Conservation (phyloP, 2,113 vertebrate genomes). For the Blennius ocellaris region DNA sequence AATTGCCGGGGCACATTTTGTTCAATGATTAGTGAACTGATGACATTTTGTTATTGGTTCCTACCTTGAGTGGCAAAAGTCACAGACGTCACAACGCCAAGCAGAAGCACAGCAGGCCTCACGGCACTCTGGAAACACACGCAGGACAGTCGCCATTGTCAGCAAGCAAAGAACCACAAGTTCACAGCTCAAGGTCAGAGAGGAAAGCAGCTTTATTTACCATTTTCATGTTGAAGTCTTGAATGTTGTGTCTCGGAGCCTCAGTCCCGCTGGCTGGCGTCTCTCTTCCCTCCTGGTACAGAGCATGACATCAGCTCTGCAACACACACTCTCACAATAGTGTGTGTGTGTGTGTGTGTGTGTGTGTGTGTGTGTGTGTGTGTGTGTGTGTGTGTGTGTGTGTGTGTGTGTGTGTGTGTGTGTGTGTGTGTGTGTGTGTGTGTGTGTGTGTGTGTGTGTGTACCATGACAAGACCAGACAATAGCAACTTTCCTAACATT, state of each 20-base stretch:
- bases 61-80: slow-evolving; percentile 68
- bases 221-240: slow-evolving; percentile 56
- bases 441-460: slow-evolving; percentile 4
- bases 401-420: slow-evolving; percentile 59
- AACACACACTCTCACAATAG: slow-evolving; percentile 59
- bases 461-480: too few species aligned
- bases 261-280: slow-evolving; percentile 15
- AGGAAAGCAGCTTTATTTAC: slow-evolving; percentile 46
- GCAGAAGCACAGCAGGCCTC: slow-evolving; percentile 39
- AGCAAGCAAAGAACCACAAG: neutral
- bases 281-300: slow-evolving; percentile 75
- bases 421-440: slow-evolving; percentile 2
- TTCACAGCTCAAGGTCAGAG: neutral
- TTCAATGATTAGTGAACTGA: too few species aligned
- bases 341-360: slow-evolving; percentile 58
- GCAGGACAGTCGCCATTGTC: neutral
- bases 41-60: neutral
- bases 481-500: too few species aligned
- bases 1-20: too few species aligned
- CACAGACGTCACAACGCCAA: slow-evolving; percentile 49
- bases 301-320: slow-evolving; percentile 63
- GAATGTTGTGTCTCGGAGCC: slow-evolving; percentile 27
- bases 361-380: neutral
- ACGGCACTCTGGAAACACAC: slow-evolving; percentile 58
- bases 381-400: too few species aligned